Base-by-base conservation (phyloP, 2,113 vertebrate species). In the Trachemys scripta region DNA sequence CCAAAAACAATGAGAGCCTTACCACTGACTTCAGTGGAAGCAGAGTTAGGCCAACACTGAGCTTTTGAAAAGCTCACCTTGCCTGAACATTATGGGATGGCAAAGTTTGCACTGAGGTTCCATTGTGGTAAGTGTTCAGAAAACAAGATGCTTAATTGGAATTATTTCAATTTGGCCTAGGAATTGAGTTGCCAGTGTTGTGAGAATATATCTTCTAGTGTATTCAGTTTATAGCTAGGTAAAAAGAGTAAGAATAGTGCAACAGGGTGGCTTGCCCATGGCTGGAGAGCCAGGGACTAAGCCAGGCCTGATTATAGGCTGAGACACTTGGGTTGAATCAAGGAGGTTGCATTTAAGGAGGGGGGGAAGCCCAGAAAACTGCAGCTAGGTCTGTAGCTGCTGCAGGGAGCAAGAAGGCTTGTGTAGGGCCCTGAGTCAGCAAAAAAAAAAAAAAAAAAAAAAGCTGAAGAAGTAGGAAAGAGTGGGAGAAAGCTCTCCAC, bases 11-110 rank as follows among this genome's bases (percentile, higher is more conserved):
- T 35, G 29, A 27, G 5, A 16, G 38, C 53, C 92, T 82, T 91
- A 10, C 10, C 29, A 25, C 10, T 42, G 45, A 0, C 2, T 5
- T 24, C 1, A 1, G 0, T 69, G 35, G 81, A 45, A 85, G 24
- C 8, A 42, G 9, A 4, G 35, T 16, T 57, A 53, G 8, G 62
- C 31, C 62, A n/a, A 57, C 1, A 0, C 45, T 75, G 79, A 82
- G 69, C n/a, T 85, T 76, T 76, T 45, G 20, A 25, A 45, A 76
- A 45, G 12, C 20, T 76, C 22, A 45, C 10, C 22, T 76, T 76
- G 11, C 72, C 72, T 45, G 11, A 45, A 76, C 20, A 45, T 76
- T 76, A 13, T 7, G 22, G 69, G 38, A 45, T 45, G 72, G 45
- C 22, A 24, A 76, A 6, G 10, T 76, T 76, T 76, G 24, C 20